Base-by-base conservation (phyloP, 2,888 invertebrate genomes). In the Eristalis pertinax region DNA sequence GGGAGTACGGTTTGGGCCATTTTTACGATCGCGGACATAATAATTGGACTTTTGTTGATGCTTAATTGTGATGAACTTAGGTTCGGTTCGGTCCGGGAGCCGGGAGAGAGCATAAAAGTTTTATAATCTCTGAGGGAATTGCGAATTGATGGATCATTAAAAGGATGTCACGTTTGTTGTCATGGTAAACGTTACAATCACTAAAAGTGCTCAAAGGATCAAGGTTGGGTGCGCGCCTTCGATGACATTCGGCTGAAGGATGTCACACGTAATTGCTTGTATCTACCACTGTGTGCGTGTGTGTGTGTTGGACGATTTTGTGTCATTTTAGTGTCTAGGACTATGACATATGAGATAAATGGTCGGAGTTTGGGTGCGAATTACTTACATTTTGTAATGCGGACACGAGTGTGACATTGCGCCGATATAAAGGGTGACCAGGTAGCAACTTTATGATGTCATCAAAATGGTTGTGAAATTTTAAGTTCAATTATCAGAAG, bases 21-120 rank as follows among this genome's bases (percentile, higher is more conserved):
- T 80, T 87, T 87, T 87, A 87, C 56, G 87, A 83, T 84, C 84
- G 84, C 58, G 84, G 73, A 76, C 87, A 80, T 87, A 84, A 87
- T 87, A 83, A 84, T 87, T 87, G 75, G 75, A 80, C 76, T 79
- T 84, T 87, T 83, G 84, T 84, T 69, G 76, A 84, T 76, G 75
- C 80, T 84, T 84, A 84, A 87, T 84, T 84, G 80, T 83, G 73
- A 87, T 87, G 87, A 84, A 80, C 84, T 87, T 69, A 68, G 72
- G 84, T 76, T 79, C 75, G 72, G 72, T 84, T 84, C 2, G 1
- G 79, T 69, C 38, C 24, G 41, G 60, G 26, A 1, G 2, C 11
- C 63, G 60, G n/a, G 38, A 56, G 63, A 63, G 58, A 62, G 60
- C 29, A 83, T 83, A 87, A 79, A 76, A 84, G n/a, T 75, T 68